These are phyloP conservation scores for Anorthoa munda DNA, from an alignment of 2,888 invertebrate species.

Conservation along the genomic window DNA sequence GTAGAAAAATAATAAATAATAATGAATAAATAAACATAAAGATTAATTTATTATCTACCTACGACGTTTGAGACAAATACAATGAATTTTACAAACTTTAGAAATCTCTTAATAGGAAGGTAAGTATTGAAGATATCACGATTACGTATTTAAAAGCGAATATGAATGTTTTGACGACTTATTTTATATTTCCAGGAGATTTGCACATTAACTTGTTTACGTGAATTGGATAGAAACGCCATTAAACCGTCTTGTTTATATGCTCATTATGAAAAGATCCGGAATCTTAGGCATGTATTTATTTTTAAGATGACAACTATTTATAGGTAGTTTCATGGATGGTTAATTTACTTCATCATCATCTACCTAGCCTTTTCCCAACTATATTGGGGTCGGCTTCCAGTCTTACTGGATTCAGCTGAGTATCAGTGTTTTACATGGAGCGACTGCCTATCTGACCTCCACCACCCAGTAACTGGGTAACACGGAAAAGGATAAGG, in stretches of 20 bases:
- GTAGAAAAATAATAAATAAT: slow-evolving; percentile 9
- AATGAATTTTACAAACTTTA: background rate
- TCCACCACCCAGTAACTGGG: too few species aligned
- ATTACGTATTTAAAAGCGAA: slow-evolving; percentile 14
- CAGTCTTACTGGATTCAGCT: too few species aligned
- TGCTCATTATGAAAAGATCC: background rate
- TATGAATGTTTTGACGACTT: slow-evolving; percentile 9
- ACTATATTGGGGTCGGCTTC: too few species aligned
- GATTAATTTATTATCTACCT: background rate
- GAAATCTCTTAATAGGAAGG: background rate
- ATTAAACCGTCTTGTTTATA: slow-evolving; percentile 5
- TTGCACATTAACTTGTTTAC: slow-evolving; percentile 12
- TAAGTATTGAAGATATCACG: background rate
- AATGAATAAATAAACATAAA: background rate
- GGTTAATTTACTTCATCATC: too few species aligned
- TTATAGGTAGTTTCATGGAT: background rate
- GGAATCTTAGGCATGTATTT: background rate
- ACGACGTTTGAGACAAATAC: background rate
- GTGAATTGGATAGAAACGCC: background rate
- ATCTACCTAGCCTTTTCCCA: too few species aligned
- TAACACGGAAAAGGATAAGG: too few species aligned
- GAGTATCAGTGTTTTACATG: too few species aligned
- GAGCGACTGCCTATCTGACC: too few species aligned
- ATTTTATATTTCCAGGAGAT: slow-evolving; percentile 19
- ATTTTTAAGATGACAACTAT: background rate